Evolutionary conservation across 2,888 invertebrate species (phyloP), one percentile per base, ranked within the genome.

Genomic region (Tholera decimalis): DNA sequence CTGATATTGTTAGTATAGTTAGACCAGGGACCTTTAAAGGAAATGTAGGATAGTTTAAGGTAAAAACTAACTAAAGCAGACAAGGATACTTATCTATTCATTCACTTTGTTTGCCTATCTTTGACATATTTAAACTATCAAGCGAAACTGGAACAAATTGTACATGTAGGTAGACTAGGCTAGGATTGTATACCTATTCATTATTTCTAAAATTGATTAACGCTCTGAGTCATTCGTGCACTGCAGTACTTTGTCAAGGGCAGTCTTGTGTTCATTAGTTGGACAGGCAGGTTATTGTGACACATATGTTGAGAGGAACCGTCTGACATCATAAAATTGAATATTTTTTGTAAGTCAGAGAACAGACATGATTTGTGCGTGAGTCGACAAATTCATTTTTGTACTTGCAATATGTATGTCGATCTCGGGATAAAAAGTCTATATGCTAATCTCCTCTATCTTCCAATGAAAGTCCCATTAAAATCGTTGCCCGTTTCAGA

Each of bases 161-260:
- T 33, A 37, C 13, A 51, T 33, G 37, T 46, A 46, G 37, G 18
- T 60, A 26, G 37, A 35, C 13, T 20, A 13, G 18, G 41, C 11
- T 15, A 37, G 24, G 5, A 44, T 39, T 30, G 24, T 56, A 54
- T n/a, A n/a, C n/a, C n/a, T 26, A 44, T 59, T 53, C 30, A 72
- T 62, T 59, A 69, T 70, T 57, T 67, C 59, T 57, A 53, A 57
- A 71, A 67, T 67, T 71, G 73, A 68, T 58, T 43, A 62, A 33
- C 13, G 1, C 18, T 13, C 30, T 60, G 77, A 64, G 30, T 77
- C 61, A 77, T 69, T 46, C 6, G 20, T 46, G 44, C 53, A 46
- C 30, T 62, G 62, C 35, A 44, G 37, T 56, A 53, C 57, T 47
- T 49, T 57, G 54, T 57, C 73, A 73, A 77, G 56, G 54, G 20